phyloP scores from a whole-genome alignment of 2,888 invertebrate species.

The Meiosimyza decipiens region DNA sequence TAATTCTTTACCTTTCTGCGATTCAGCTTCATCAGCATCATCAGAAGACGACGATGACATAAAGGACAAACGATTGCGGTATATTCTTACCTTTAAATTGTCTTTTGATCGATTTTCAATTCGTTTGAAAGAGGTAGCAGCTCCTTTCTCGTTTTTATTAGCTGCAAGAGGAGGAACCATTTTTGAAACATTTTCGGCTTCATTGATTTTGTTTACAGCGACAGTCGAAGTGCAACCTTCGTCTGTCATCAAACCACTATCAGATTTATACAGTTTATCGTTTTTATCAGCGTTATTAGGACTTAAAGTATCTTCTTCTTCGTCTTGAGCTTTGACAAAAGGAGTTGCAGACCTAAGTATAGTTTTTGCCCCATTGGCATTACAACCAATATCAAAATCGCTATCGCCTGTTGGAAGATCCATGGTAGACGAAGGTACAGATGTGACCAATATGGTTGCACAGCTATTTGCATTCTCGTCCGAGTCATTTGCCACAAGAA shows the following conservation, averaged over 20 bases:
- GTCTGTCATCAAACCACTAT: neutral
- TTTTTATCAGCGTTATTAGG: neutral
- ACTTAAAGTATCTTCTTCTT: neutral
- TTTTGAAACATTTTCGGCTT: neutral
- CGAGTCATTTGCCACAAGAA: too few relatives aligned
- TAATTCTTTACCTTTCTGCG: slow-evolving; percentile 31
- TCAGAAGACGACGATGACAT: slow-evolving; percentile 36
- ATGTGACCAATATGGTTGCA: neutral
- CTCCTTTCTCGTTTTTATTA: neutral
- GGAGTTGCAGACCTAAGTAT: too few relatives aligned
- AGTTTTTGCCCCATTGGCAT: neutral
- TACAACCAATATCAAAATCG: neutral
- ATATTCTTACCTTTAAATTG: slow-evolving; percentile 3
- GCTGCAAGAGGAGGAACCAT: neutral
- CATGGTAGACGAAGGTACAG: neutral
- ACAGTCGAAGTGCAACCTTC: neutral
- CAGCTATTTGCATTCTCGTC: neutral
- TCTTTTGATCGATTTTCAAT: neutral
- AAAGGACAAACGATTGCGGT: slow-evolving; percentile 14
- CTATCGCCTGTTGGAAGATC: neutral
- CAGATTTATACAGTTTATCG: slow-evolving; percentile 5
- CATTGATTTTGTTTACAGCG: neutral
- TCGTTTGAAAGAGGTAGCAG: slow-evolving; percentile 9
- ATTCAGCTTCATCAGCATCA: slow-evolving; percentile 20
- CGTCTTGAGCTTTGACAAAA: neutral